These are phyloP conservation scores for Hippocampus abdominalis DNA, from an alignment of 2,113 vertebrate genomes.

Conservation along the genomic window DNA sequence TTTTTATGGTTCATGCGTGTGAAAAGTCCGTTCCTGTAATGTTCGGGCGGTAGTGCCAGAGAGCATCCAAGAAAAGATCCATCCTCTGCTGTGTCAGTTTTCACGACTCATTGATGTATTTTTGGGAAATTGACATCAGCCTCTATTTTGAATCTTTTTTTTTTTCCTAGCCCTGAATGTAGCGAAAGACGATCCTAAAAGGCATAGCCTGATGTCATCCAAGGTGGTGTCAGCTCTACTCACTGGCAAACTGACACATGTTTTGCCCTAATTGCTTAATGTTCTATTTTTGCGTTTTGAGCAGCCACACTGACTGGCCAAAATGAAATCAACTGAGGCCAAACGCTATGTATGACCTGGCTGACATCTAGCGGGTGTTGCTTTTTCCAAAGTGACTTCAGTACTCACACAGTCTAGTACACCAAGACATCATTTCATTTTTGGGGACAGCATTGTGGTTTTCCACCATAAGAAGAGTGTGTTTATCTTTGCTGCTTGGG, in stretches of 20 bases:
- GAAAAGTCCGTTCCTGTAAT: neutral
- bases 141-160: constrained; percentile 1
- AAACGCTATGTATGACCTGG: neutral
- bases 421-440: neutral
- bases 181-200: neutral
- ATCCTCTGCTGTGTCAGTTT: neutral
- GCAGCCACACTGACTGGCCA: constrained; percentile 11
- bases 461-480: neutral
- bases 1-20: neutral
- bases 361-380: constrained; percentile 31
- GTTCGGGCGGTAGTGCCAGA: neutral
- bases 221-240: constrained; percentile 12
- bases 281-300: constrained; percentile 52
- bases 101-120: neutral
- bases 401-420: constrained; percentile 19
- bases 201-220: constrained; percentile 3
- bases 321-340: constrained; percentile 18
- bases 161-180: neutral
- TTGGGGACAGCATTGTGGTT: neutral
- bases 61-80: neutral
- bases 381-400: neutral
- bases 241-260: neutral
- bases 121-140: neutral
- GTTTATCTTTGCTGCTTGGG: no score
- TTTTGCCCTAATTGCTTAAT: constrained; percentile 33